phyloP scores from a whole-genome alignment of 1,140 invertebrate species.

The Drosophila pallidifrons region DNA sequence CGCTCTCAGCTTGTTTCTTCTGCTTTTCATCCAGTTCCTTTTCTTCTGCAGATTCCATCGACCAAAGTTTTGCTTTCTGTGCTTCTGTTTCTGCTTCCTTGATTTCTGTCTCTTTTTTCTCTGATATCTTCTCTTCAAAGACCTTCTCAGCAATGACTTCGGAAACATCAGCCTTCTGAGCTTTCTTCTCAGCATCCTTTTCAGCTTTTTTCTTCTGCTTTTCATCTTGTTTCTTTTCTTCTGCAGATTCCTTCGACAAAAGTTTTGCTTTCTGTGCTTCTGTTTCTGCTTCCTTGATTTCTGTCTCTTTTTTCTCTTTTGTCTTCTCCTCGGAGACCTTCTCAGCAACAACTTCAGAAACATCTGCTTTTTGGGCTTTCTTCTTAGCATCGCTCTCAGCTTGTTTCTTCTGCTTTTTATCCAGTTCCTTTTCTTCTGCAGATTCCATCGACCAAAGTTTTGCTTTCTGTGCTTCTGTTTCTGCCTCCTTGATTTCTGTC shows the following conservation, averaged over 20 bases:
- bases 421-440: slow-evolving; percentile 10
- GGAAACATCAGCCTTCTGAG: slow-evolving; percentile 44
- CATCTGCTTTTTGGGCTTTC: slow-evolving; percentile 4
- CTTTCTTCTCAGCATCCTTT: slow-evolving; percentile 10
- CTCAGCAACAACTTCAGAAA: slow-evolving; percentile 25
- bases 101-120: slow-evolving; percentile 13
- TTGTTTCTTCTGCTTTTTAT: slow-evolving; percentile 9
- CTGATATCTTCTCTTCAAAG: slow-evolving; percentile 3
- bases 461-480: slow-evolving; percentile 11
- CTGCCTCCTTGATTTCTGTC: slow-evolving; percentile 2
- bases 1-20: too few relatives aligned
- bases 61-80: too few relatives aligned
- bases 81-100: not conserved
- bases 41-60: too few relatives aligned
- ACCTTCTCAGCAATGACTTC: slow-evolving; percentile 27
- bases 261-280: not conserved
- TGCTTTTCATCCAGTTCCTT: too few relatives aligned
- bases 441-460: slow-evolving; percentile 14
- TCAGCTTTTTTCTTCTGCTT: slow-evolving; percentile 21
- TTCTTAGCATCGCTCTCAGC: not conserved
- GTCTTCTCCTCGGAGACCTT: not conserved
- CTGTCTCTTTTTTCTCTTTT: too few relatives aligned
- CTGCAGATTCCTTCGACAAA: slow-evolving; percentile 9
- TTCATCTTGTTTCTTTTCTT: slow-evolving; percentile 9
- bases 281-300: not conserved